A percentile compares a stretch with the other conserved stretches of the same genome.
These are phyloP conservation scores for Ophion ventricosus DNA, from an alignment of 2,888 invertebrate genomes.

Conservation along the genomic window DNA sequence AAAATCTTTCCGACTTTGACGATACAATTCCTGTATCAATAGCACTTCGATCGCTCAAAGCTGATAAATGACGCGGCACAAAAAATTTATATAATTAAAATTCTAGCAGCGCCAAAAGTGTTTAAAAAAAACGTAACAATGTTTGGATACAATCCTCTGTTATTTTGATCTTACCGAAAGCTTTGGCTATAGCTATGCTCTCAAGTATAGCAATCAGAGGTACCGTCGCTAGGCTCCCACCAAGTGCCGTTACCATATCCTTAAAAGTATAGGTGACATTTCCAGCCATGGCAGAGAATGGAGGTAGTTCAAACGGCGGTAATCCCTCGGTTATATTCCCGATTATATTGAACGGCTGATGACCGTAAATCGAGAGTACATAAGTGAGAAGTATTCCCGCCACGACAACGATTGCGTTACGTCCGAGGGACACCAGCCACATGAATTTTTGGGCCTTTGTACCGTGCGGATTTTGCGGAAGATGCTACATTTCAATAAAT, in stretches of 20 bases:
- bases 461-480: slow-evolving; percentile 80
- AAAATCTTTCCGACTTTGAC: too few species aligned
- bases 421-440: slow-evolving; percentile 88
- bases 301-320: slow-evolving; percentile 88
- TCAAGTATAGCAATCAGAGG: slow-evolving; percentile 90
- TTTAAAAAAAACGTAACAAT: too few species aligned
- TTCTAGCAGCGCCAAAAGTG: too few species aligned
- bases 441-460: slow-evolving; percentile 84
- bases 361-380: slow-evolving; percentile 83
- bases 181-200: slow-evolving; percentile 90
- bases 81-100: too few species aligned
- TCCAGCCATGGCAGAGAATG: slow-evolving; percentile 86
- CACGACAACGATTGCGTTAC: slow-evolving; percentile 92
- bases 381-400: slow-evolving; percentile 88
- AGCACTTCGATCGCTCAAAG: too few species aligned
- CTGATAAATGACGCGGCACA: too few species aligned
- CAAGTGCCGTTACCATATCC: slow-evolving; percentile 87
- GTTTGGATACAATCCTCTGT: not conserved
- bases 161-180: slow-evolving; percentile 87
- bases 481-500: slow-evolving; percentile 74
- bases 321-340: slow-evolving; percentile 88
- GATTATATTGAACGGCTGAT: slow-evolving; percentile 88
- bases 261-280: slow-evolving; percentile 86
- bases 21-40: too few species aligned
- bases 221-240: slow-evolving; percentile 87